phyloP scores from a whole-genome alignment of 2,888 invertebrate genomes.

The Drosophila multiciliata region DNA sequence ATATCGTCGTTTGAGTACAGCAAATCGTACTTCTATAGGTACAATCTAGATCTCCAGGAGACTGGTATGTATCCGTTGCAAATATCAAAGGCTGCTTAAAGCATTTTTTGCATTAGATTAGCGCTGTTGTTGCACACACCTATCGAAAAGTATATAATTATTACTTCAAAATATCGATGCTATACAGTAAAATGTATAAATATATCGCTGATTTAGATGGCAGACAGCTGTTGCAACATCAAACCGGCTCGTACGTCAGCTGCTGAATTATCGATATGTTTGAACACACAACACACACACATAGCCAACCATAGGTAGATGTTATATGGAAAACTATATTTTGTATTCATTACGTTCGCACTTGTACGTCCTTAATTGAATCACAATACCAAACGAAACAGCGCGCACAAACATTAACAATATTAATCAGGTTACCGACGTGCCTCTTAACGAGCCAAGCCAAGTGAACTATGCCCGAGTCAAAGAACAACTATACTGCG shows the following conservation, averaged over 20 bases:
- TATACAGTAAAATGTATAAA: background rate
- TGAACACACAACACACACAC: constrained; percentile 9
- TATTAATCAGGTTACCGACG: constrained; percentile 36
- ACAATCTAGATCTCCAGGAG: constrained; percentile 57
- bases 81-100: background rate
- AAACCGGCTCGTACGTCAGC: constrained; percentile 26
- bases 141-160: background rate
- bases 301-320: constrained; percentile 10
- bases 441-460: constrained; percentile 26
- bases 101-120: background rate
- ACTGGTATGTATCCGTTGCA: constrained; percentile 42
- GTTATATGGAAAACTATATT: constrained; percentile 12
- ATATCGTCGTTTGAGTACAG: constrained; percentile 75
- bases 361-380: constrained; percentile 8
- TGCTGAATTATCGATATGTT: constrained; percentile 46
- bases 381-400: constrained; percentile 20
- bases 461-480: constrained; percentile 33
- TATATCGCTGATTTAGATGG: background rate
- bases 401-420: constrained; percentile 11
- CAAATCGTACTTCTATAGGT: constrained; percentile 65
- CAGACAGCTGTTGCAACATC: constrained; percentile 30
- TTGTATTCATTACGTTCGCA: constrained; percentile 18
- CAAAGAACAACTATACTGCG: constrained; percentile 13
- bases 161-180: background rate
- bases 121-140: background rate